These are phyloP conservation scores for Paralvinella palmiformis DNA, from an alignment of 1,140 invertebrate genomes.

Conservation along the genomic window DNA sequence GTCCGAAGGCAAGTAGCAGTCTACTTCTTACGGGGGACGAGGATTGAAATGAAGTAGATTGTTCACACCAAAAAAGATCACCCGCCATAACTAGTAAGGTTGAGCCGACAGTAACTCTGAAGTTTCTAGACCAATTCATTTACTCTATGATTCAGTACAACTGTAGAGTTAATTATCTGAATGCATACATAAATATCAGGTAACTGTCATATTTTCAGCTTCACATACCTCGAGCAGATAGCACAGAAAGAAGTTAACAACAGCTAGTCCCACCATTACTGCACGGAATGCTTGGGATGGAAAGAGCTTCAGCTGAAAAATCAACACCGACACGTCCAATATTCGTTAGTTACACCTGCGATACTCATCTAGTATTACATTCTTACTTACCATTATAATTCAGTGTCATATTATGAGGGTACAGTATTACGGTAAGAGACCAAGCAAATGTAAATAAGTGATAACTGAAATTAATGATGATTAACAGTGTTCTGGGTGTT, in stretches of 20 bases:
- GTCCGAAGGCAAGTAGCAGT: too few relatives aligned
- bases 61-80: too few relatives aligned
- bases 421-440: neutral
- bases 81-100: too few relatives aligned
- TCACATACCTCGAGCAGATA: conserved; percentile 40
- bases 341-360: neutral
- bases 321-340: neutral
- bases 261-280: conserved; percentile 35
- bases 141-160: too few relatives aligned
- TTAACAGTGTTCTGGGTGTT: neutral
- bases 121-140: too few relatives aligned
- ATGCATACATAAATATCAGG: too few relatives aligned
- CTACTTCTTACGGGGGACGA: too few relatives aligned
- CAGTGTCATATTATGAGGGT: neutral
- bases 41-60: too few relatives aligned
- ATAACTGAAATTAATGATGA: neutral
- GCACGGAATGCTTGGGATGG: conserved; percentile 32
- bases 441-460: neutral
- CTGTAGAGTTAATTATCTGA: too few relatives aligned
- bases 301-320: conserved; percentile 32
- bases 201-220: too few relatives aligned
- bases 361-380: neutral
- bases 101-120: too few relatives aligned
- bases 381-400: neutral
- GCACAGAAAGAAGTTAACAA: conserved; percentile 37